Base-by-base conservation (phyloP, 2,113 vertebrate genomes). In the Corynorhinus townsendii region DNA sequence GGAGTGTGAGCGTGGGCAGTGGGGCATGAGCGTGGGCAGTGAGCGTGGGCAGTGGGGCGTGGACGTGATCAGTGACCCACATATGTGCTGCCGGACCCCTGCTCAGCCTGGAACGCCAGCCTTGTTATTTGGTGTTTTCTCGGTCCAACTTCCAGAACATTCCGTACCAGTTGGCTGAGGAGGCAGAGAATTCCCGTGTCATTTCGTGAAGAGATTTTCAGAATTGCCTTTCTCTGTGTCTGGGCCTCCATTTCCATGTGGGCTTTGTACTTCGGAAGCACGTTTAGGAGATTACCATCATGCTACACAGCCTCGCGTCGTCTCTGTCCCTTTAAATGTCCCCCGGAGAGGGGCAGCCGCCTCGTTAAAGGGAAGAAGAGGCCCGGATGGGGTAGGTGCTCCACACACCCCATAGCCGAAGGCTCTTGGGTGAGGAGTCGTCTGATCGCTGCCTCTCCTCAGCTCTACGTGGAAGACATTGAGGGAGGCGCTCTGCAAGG, bases 161-260 rank as follows among this genome's bases (percentile, higher is more conserved):
- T 82, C 30, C 17, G 38, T 96, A 54, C 82, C 38, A 80, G 28
- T 20, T 38, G 22, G 7, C 20, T 83, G n/a, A 72, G 43, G n/a
- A 49, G 45, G 68, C 15, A 5, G 86, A 64, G 89, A 49, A 45
- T 69, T 33, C 40, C 68, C 28, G 14, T 83, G 1, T 84, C 43
- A 11, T 83, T 80, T 73, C 43, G n/a, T 43, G 47, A 81, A 14
- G 52, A 35, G 30, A 45, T 84, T 93, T 96, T 88, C 47, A 64
- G 82, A 96, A 77, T 47, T 62, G 38, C 47, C 52, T 81, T 75
- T 64, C 12, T 92, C 75, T 85, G 45, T 54, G n/a, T n/a, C 91
- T 77, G 43, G 2, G 12, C 28, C 76, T 54, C 35, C 8, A 35
- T 79, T 14, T 64, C 1, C 2, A 40, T 20, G 6, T 47, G 56